Conservation (phyloP, 2,888 invertebrate species). For the Hirtodrosophila cameraria region DNA sequence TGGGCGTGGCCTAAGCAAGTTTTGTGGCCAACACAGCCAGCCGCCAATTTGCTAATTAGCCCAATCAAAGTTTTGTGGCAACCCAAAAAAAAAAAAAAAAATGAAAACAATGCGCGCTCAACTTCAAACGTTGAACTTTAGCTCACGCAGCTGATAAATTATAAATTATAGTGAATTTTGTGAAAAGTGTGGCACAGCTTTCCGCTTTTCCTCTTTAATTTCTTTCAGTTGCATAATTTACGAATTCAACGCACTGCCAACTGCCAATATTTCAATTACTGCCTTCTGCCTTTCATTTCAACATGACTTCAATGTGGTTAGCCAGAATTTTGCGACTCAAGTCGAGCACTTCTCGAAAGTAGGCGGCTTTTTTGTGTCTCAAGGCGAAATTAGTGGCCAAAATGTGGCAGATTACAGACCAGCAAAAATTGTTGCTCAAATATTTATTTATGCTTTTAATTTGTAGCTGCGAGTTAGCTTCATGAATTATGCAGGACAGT, state of each 20-base stretch:
- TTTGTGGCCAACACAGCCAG: slow-evolving; percentile 18
- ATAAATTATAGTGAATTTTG: slow-evolving; percentile 78
- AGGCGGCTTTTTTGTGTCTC: slow-evolving; percentile 62
- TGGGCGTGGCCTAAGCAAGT: background rate
- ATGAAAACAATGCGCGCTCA: slow-evolving; percentile 34
- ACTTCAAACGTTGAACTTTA: slow-evolving; percentile 54
- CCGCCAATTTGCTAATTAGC: slow-evolving; percentile 68
- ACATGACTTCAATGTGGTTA: slow-evolving; percentile 17
- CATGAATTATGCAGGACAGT: slow-evolving; percentile 52
- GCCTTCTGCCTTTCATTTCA: slow-evolving; percentile 10
- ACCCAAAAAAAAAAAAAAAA: no score
- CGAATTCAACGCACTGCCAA: slow-evolving; percentile 28
- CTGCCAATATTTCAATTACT: slow-evolving; percentile 75
- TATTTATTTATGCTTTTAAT: slow-evolving; percentile 72
- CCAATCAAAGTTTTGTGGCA: slow-evolving; percentile 67
- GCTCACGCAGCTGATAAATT: slow-evolving; percentile 58
- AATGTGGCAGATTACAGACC: slow-evolving; percentile 77
- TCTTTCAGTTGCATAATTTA: slow-evolving; percentile 50
- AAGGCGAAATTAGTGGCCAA: slow-evolving; percentile 75
- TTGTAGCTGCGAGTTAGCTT: slow-evolving; percentile 28
- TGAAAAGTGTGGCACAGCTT: slow-evolving; percentile 22
- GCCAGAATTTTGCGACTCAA: background rate
- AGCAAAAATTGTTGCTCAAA: slow-evolving; percentile 64
- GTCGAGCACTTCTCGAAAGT: slow-evolving; percentile 39
- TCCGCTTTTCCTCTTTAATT: background rate